These are phyloP conservation scores for Eueides isabella DNA, from an alignment of 1,140 invertebrate genomes.

Conservation along the genomic window DNA sequence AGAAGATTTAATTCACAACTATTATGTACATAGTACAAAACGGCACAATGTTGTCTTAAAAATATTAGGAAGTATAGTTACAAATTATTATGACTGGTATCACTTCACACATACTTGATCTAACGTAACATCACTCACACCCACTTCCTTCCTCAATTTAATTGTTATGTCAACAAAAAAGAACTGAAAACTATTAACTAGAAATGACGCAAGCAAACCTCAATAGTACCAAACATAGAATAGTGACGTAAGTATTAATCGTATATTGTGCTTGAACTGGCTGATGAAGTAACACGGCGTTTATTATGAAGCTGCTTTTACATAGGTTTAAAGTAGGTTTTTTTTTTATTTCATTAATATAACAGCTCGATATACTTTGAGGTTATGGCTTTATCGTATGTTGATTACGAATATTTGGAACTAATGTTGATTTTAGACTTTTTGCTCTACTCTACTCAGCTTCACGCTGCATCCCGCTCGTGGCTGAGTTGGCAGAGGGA, in stretches of 20 bases:
- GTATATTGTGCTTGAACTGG: slow-evolving; percentile 45
- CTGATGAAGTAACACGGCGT: slow-evolving; percentile 28
- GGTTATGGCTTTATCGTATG: too few species aligned
- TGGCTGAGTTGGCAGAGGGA: too few species aligned
- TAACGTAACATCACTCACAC: background rate
- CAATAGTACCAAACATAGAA: slow-evolving; percentile 49
- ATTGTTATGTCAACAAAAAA: slow-evolving; percentile 21
- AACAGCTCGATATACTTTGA: too few species aligned
- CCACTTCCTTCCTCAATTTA: slow-evolving; percentile 27
- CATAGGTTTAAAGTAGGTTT: background rate
- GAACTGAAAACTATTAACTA: slow-evolving; percentile 35
- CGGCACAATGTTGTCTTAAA: too few species aligned
- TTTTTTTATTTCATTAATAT: background rate
- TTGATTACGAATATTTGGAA: too few species aligned
- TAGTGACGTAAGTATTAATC: slow-evolving; percentile 55
- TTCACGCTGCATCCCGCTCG: too few species aligned
- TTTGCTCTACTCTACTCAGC: too few species aligned
- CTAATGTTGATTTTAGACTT: too few species aligned
- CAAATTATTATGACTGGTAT: background rate
- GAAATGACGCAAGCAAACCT: slow-evolving; percentile 28
- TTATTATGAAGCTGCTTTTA: background rate
- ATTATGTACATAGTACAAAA: too few species aligned
- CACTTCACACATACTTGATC: background rate
- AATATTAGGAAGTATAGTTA: background rate
- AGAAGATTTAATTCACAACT: too few species aligned